Percentiles rank a stretch among this genome's conserved stretches.
phyloP scores from a whole-genome alignment of 2,888 invertebrate species.

The Tiliacea aurago region DNA sequence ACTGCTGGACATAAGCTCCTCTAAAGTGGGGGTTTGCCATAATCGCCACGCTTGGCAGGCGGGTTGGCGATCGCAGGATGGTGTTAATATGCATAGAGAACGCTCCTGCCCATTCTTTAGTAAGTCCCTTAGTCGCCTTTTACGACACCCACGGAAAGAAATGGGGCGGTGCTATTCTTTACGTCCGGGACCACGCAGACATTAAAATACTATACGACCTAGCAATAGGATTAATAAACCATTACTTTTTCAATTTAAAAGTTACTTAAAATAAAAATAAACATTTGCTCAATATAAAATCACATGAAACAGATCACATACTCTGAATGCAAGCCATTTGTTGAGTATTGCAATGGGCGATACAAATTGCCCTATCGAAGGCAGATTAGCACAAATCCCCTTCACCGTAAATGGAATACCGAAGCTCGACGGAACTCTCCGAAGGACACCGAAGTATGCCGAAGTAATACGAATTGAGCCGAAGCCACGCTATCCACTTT shows the following conservation, averaged over 20 bases:
- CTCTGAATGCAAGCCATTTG: constrained; percentile 37
- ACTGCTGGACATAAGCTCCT: too few relatives aligned
- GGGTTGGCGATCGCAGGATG: too few relatives aligned
- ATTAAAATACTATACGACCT: too few relatives aligned
- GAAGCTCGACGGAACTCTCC: constrained; percentile 37
- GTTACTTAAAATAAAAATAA: not conserved
- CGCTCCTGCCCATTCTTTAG: too few relatives aligned
- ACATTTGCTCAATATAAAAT: not conserved
- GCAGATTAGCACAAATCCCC: constrained; percentile 65
- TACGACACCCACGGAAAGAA: too few relatives aligned
- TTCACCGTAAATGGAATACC: constrained; percentile 64
- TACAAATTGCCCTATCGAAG: constrained; percentile 61
- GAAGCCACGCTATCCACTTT: constrained; percentile 52
- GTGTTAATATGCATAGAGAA: too few relatives aligned
- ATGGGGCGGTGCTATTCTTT: too few relatives aligned
- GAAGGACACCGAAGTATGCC: constrained; percentile 30
- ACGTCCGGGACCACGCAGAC: too few relatives aligned
- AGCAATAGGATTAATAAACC: not conserved
- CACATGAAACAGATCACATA: constrained; percentile 22
- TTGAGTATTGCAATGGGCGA: constrained; percentile 55
- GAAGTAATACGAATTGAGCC: constrained; percentile 27
- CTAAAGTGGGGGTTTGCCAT: too few relatives aligned
- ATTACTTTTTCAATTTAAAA: not conserved
- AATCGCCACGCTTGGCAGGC: too few relatives aligned
- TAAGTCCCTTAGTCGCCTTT: too few relatives aligned